Percentiles rank a stretch among this genome's conserved stretches.
phyloP scores from a whole-genome alignment of 2,797 vertebrate species.

The Centroberyx gerrardi region DNA sequence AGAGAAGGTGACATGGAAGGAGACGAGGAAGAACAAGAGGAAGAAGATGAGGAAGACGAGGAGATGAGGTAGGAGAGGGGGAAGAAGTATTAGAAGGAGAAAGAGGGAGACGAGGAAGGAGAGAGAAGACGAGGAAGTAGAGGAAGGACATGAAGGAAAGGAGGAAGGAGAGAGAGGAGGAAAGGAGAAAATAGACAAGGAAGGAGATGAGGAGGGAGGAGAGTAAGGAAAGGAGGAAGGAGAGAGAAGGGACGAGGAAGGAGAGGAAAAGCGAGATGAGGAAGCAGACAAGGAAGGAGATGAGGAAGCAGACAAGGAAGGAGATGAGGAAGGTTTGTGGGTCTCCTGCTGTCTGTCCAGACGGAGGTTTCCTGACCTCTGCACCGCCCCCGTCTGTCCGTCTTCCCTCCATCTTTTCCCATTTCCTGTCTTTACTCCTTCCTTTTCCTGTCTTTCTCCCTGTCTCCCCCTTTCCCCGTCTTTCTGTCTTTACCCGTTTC shows the following conservation, averaged over 20 bases:
- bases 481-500: no score
- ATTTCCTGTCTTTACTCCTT: no score
- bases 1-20: no score
- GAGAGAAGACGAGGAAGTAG: neutral
- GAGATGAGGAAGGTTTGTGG: neutral
- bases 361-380: constrained; percentile 18
- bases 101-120: neutral
- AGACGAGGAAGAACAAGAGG: no score
- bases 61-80: neutral
- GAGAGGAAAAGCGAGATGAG: neutral
- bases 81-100: neutral
- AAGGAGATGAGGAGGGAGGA: no score
- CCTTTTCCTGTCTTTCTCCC: no score
- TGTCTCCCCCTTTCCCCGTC: no score
- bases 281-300: neutral
- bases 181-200: neutral
- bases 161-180: neutral
- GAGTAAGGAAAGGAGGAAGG: neutral
- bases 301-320: neutral
- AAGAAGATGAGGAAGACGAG: neutral
- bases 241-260: neutral
- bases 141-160: neutral
- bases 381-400: no score
- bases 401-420: no score
- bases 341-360: constrained; percentile 37